Conservation (phyloP, 2,888 invertebrate species). For the Pemphredon lugubris region DNA sequence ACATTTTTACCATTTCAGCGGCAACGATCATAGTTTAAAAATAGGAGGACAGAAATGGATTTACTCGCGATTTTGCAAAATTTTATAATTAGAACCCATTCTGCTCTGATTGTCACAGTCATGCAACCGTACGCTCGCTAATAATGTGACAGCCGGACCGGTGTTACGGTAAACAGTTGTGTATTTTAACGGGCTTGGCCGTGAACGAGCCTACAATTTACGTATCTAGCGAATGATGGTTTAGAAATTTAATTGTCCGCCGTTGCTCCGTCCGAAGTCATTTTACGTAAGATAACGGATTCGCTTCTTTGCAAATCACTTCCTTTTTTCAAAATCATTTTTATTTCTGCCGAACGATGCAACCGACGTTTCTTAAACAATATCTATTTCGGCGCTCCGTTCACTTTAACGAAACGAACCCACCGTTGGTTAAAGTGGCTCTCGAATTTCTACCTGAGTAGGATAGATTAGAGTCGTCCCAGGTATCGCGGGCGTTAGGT, state of each 20-base stretch:
- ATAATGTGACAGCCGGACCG: conserved; percentile 50
- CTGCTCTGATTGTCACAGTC: conserved; percentile 65
- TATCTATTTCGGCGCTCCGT: no score
- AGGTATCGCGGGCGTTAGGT: no score
- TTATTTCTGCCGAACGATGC: no score
- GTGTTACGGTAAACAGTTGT: conserved; percentile 42
- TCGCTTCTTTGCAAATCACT: no score
- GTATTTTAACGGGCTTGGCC: conserved; percentile 44
- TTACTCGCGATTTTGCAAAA: conserved; percentile 45
- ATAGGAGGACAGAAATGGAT: conserved; percentile 36
- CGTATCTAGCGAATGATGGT: conserved; percentile 11
- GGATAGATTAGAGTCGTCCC: no score
- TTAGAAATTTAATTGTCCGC: background rate
- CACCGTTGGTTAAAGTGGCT: no score
- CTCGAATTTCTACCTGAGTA: no score
- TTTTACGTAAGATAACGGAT: background rate
- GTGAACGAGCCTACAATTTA: conserved; percentile 28
- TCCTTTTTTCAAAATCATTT: no score
- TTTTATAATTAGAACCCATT: conserved; percentile 49
- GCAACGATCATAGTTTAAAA: no score
- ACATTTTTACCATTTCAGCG: no score
- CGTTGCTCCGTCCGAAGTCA: background rate
- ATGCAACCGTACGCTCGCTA: conserved; percentile 58
- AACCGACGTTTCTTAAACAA: no score
- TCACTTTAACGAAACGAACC: no score